Evolutionary conservation across 2,113 vertebrate species (phyloP).

Genomic region (Leptobrachium leishanense): DNA sequence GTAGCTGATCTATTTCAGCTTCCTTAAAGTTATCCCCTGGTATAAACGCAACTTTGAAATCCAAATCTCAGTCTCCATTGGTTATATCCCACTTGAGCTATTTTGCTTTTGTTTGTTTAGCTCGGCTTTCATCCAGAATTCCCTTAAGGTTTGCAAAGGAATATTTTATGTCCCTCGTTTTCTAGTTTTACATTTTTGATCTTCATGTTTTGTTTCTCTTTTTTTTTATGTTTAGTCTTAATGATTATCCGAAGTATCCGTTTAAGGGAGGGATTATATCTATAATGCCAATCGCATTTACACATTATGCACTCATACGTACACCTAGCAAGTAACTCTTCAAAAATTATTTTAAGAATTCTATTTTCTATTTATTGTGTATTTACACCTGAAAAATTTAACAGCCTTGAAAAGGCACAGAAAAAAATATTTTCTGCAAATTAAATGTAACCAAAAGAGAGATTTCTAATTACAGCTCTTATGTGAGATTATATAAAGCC

Average conservation of each 20-base stretch:
- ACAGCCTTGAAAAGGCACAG: too few relatives aligned
- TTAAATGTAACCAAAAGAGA: too few relatives aligned
- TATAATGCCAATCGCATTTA: too few relatives aligned
- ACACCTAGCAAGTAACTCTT: too few relatives aligned
- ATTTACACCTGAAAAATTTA: too few relatives aligned
- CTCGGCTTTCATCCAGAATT: slow-evolving; percentile 4
- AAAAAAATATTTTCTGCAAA: too few relatives aligned
- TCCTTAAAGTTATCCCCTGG: slow-evolving; percentile 46
- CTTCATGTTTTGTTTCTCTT: neutral
- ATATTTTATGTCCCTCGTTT: neutral
- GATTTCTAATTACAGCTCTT: too few relatives aligned
- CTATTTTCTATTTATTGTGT: too few relatives aligned
- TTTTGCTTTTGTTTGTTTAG: slow-evolving; percentile 47
- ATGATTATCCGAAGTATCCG: neutral
- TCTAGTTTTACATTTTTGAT: neutral
- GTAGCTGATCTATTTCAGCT: slow-evolving; percentile 50
- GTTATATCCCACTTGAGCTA: slow-evolving; percentile 28
- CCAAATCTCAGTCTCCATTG: slow-evolving; percentile 26
- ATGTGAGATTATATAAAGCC: too few relatives aligned
- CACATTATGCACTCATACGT: too few relatives aligned
- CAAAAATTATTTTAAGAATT: too few relatives aligned
- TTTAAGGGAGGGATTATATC: neutral
- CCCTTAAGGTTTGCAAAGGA: neutral
- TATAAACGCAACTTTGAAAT: slow-evolving; percentile 51
- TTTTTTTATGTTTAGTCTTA: neutral